Percentiles rank a stretch among this genome's conserved stretches.
These are phyloP conservation scores for Chondrilla cf. caribensis DNA, from an alignment of 37 sponge, comb jelly and placozoan species.

Conservation along the genomic window DNA sequence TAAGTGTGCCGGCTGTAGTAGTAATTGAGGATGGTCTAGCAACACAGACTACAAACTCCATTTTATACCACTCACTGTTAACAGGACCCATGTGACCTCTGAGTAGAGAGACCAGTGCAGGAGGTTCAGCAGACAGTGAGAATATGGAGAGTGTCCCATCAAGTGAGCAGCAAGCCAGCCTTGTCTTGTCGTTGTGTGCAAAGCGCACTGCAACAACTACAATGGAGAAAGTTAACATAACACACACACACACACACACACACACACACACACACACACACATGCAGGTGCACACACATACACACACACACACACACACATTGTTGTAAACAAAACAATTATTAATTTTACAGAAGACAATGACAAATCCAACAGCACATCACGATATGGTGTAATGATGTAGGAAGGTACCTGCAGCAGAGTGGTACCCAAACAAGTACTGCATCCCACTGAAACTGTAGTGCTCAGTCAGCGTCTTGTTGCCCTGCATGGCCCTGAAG, in stretches of 20 bases:
- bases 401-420: conserved; percentile 64
- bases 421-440: conserved; percentile 82
- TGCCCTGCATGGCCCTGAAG: conserved; percentile 85
- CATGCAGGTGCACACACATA: no score
- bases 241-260: no score
- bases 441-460: conserved; percentile 90
- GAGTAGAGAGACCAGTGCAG: conserved; percentile 57
- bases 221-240: not conserved
- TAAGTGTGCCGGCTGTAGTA: not conserved
- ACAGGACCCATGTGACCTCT: conserved; percentile 70
- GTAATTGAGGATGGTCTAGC: no score
- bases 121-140: conserved; percentile 58
- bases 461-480: conserved; percentile 62
- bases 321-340: no score
- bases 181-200: conserved; percentile 74
- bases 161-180: conserved; percentile 67
- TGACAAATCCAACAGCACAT: no score
- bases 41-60: not conserved
- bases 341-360: no score
- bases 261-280: no score
- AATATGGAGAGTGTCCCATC: conserved; percentile 85
- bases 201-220: conserved; percentile 66
- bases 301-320: no score
- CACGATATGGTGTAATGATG: no score
- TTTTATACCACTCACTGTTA: conserved; percentile 47